Base-by-base conservation (phyloP, 2,888 invertebrate species). In the Sussaba pulchella region DNA sequence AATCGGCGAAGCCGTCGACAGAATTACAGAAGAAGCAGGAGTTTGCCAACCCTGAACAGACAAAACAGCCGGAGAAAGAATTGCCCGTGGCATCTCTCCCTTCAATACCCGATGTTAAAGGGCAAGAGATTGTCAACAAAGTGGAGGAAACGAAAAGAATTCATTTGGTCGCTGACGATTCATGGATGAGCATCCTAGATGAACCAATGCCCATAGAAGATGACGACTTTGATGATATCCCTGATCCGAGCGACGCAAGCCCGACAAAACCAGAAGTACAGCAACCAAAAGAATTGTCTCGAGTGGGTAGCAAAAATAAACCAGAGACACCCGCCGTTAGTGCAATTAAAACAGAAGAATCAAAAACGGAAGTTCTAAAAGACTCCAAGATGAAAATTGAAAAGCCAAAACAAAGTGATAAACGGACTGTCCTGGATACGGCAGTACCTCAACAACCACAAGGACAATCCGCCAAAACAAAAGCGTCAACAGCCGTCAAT, bases 121-220 rank as follows among this genome's bases (percentile, higher is more conserved):
- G 12, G 4, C 36, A 45, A n/a, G 64, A 50, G 26, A 12, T 17
- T 47, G 36, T 17, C 1, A 47, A 26, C 0, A 78, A 78, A 52
- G 50, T 67, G 2, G 75, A 81, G 24, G 45, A 82, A 75, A 61
- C 78, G 3, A 63, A 36, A 36, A 72, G 63, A 41, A 50, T 86
- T 24, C 84, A 85, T 24, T 59, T 88, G 21, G 84, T 85, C 5
- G 80, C 85, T 10, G 88, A 89, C 77, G 84, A 84, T 57, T 79
- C 86, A 8, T 89, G 88, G 89, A 87, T 90, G 86, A 83, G 81
- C 82, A 80, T 88, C 52, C 83, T 90, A 45, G 89, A 90, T 52
- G 89, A 90, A 64, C 86, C 89, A 47, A 83, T 90, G 54, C 74
- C 78, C 1, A 85, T 90, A 50, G 86, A 88, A 24, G 88, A 87